These are phyloP conservation scores for Actias luna DNA, from an alignment of 2,888 invertebrate genomes.

Conservation along the genomic window DNA sequence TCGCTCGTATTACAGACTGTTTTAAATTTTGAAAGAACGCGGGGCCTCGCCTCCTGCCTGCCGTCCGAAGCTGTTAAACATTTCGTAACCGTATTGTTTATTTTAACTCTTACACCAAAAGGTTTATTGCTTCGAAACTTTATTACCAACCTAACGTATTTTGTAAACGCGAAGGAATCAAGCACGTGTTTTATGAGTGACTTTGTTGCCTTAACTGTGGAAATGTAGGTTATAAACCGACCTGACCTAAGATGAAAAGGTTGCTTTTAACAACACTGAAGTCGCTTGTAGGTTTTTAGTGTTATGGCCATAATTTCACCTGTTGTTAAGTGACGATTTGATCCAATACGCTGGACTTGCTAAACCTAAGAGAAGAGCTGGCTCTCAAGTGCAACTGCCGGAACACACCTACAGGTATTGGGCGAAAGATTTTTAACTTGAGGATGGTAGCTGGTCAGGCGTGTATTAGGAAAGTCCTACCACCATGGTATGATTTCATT, in stretches of 20 bases:
- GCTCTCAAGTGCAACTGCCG: too few species aligned
- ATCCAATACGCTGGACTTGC: too few species aligned
- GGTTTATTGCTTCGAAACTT: conserved; percentile 6
- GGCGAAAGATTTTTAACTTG: too few species aligned
- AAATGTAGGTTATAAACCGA: background rate
- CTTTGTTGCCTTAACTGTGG: background rate
- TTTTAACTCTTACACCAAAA: conserved; percentile 5
- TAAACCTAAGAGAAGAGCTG: too few species aligned
- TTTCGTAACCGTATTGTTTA: conserved; percentile 4
- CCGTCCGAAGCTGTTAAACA: background rate
- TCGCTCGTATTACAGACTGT: background rate
- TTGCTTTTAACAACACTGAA: too few species aligned
- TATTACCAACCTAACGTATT: background rate
- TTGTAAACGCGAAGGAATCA: background rate
- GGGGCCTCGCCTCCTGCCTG: background rate
- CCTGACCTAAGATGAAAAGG: background rate
- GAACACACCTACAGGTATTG: too few species aligned
- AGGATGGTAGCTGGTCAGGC: too few species aligned
- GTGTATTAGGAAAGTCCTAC: too few species aligned
- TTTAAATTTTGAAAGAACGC: background rate
- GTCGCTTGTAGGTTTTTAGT: too few species aligned
- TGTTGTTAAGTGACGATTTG: too few species aligned
- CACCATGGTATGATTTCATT: too few species aligned
- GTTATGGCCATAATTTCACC: too few species aligned
- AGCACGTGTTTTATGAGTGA: background rate